phyloP scores from a whole-genome alignment of 2,113 vertebrate species.

The Pomatorhinus ruficollis region DNA sequence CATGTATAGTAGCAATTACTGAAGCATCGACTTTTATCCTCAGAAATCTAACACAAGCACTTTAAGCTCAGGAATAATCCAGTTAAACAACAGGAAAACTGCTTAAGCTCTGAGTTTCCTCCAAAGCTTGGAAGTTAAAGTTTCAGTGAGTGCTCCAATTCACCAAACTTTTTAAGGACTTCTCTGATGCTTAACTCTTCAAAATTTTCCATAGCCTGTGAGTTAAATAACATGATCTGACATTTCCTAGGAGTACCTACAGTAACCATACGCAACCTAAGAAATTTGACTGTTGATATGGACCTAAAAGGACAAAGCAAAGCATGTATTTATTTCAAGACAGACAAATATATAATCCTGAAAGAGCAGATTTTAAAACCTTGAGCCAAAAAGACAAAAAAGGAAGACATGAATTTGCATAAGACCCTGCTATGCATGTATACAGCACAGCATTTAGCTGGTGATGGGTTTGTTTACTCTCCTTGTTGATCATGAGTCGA shows the following conservation, averaged over 20 bases:
- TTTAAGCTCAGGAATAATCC: neutral
- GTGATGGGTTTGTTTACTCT: neutral
- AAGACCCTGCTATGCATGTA: rapidly evolving
- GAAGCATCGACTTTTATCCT: neutral
- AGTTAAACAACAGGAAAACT: neutral
- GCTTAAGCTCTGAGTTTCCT: neutral
- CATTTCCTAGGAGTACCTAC: neutral
- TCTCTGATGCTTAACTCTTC: neutral
- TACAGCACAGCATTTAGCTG: neutral
- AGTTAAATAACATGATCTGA: neutral
- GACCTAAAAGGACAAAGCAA: neutral
- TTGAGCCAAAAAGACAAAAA: neutral
- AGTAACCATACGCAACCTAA: neutral
- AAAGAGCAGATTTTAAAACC: neutral
- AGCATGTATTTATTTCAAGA: neutral
- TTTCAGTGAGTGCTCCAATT: neutral
- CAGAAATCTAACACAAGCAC: neutral
- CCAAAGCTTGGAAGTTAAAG: neutral
- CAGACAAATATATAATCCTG: neutral
- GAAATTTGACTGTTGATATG: neutral
- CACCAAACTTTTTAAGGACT: neutral
- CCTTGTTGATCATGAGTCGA: neutral
- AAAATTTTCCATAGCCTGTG: neutral
- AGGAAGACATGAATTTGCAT: neutral
- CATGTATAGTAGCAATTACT: neutral